Conservation (phyloP, 92 coral and sea anemone genomes). For the Blastomussa wellsi region DNA sequence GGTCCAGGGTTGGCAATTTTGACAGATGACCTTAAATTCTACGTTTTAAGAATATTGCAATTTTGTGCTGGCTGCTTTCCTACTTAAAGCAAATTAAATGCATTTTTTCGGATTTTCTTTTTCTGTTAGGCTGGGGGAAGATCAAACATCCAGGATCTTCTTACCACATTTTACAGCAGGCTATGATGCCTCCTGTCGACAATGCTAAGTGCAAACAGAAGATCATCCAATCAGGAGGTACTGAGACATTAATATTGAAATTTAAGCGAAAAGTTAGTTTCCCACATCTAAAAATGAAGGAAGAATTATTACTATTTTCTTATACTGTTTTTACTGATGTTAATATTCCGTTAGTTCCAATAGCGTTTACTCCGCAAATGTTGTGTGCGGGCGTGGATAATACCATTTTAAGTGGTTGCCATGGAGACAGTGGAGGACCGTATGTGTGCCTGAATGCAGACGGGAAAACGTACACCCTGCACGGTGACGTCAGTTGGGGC, state of each 20-base stretch:
- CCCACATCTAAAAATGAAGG: too few species aligned
- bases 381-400: conserved; percentile 72
- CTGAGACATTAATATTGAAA: too few species aligned
- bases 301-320: too few species aligned
- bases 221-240: conserved; percentile 20
- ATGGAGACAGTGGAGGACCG: conserved; percentile 83
- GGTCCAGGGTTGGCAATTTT: too few species aligned
- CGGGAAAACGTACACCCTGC: conserved; percentile 31
- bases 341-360: not conserved
- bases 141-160: conserved; percentile 87
- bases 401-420: conserved; percentile 68
- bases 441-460: conserved; percentile 53
- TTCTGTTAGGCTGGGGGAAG: conserved; percentile 82
- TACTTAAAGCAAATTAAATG: too few species aligned
- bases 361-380: conserved; percentile 55
- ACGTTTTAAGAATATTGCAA: too few species aligned
- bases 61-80: too few species aligned
- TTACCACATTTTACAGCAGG: conserved; percentile 87
- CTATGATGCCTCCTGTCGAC: conserved; percentile 79
- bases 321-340: not conserved
- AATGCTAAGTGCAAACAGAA: conserved; percentile 60
- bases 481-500: conserved; percentile 64
- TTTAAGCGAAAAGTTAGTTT: too few species aligned
- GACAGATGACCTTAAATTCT: too few species aligned
- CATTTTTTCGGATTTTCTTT: too few species aligned